Evolutionary conservation across 2,113 vertebrate genomes (phyloP).

Genomic region (Mirounga angustirostris): DNA sequence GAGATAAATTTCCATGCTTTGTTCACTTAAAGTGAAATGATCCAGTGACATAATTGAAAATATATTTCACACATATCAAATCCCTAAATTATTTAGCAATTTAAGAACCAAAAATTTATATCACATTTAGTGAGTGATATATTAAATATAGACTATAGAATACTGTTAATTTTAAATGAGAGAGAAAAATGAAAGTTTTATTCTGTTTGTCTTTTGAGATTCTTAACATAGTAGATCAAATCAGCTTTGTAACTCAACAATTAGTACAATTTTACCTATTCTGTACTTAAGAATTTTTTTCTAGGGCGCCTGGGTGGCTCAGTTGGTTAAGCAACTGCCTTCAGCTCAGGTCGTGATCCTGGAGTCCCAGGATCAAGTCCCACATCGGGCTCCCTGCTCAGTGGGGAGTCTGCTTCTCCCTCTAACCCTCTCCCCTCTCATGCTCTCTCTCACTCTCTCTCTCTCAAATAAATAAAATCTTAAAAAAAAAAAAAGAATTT

Average conservation of each 20-base stretch:
- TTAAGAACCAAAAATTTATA: not conserved
- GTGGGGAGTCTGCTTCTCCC: too few relatives aligned
- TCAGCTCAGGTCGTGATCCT: too few relatives aligned
- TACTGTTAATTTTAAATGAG: constrained; percentile 39
- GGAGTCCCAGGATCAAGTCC: too few relatives aligned
- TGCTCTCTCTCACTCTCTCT: too few relatives aligned
- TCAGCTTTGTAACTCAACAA: not conserved
- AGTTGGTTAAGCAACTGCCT: too few relatives aligned
- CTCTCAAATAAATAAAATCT: too few relatives aligned
- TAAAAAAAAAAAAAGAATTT: not conserved
- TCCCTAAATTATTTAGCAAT: not conserved
- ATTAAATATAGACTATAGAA: not conserved
- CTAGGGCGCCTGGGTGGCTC: not conserved
- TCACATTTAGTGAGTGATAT: not conserved
- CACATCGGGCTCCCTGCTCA: too few relatives aligned
- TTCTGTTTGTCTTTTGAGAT: not conserved
- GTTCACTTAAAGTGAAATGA: not conserved
- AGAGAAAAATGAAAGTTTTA: not conserved
- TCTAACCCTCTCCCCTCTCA: too few relatives aligned
- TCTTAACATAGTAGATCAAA: not conserved
- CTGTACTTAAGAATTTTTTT: constrained; percentile 6
- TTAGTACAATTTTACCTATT: not conserved
- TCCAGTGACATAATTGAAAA: not conserved
- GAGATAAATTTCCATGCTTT: not conserved
- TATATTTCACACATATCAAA: not conserved